These are phyloP conservation scores for Heliothis subflexa DNA, from an alignment of 1,140 invertebrate species.

Conservation along the genomic window DNA sequence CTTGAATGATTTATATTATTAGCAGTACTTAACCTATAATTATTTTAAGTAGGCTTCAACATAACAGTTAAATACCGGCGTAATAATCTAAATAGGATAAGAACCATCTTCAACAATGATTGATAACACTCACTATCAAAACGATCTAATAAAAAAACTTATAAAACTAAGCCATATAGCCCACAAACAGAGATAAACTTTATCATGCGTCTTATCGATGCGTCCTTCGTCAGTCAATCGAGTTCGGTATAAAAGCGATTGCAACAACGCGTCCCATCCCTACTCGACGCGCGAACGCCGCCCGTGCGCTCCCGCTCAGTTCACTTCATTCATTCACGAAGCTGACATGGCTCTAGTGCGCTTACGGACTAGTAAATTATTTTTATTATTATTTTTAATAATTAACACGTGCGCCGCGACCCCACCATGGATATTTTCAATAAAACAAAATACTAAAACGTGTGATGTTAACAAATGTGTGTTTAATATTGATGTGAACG, in stretches of 20 bases:
- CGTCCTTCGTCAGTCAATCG: conserved; percentile 38
- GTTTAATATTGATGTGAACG: conserved; percentile 71
- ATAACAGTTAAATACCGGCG: neutral
- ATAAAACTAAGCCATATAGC: conserved; percentile 31
- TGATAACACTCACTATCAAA: conserved; percentile 31
- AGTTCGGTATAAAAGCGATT: conserved; percentile 43
- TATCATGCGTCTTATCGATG: conserved; percentile 44
- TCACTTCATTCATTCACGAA: conserved; percentile 54
- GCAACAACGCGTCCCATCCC: conserved; percentile 38
- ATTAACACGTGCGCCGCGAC: conserved; percentile 63
- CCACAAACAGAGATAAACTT: conserved; percentile 39
- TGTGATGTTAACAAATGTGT: conserved; percentile 69
- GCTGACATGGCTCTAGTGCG: conserved; percentile 62
- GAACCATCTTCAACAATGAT: conserved; percentile 43
- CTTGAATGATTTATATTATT: too few relatives aligned
- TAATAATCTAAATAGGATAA: conserved; percentile 37
- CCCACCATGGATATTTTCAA: conserved; percentile 72
- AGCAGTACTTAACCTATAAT: too few relatives aligned
- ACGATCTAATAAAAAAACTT: conserved; percentile 35
- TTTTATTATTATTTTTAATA: conserved; percentile 76
- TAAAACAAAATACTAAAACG: conserved; percentile 60
- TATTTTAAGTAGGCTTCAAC: neutral
- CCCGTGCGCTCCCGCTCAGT: conserved; percentile 46
- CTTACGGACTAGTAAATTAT: conserved; percentile 77
- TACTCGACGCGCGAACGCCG: conserved; percentile 29